A percentile compares a stretch with the other conserved stretches of the same genome.
Conservation (phyloP, 2,888 invertebrate genomes). For the Ceratothoa steindachneri region DNA sequence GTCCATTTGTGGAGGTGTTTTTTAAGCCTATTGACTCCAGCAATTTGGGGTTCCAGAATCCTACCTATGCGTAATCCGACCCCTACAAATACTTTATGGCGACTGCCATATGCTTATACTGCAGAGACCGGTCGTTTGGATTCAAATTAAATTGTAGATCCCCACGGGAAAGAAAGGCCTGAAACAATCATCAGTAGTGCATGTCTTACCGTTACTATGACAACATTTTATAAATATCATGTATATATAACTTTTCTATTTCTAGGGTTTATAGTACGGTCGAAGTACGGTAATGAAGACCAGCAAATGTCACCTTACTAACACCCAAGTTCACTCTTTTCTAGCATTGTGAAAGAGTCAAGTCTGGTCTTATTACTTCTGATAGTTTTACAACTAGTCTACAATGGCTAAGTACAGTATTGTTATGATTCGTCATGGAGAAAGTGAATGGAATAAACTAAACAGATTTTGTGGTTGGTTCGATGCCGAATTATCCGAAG, state of each 20-base stretch:
- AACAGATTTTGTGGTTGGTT: slow-evolving; percentile 73
- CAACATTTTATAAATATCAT: too few species aligned
- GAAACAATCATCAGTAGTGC: too few species aligned
- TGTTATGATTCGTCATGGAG: slow-evolving; percentile 71
- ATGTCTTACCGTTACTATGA: too few species aligned
- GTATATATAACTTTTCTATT: neutral
- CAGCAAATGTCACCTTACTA: neutral
- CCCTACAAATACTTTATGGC: too few species aligned
- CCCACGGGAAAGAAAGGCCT: too few species aligned
- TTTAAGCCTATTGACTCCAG: too few species aligned
- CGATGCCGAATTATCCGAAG: slow-evolving; percentile 65
- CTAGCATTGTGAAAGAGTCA: slow-evolving; percentile 1
- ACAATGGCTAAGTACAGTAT: slow-evolving; percentile 59
- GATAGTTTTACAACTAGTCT: neutral
- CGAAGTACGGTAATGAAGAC: neutral
- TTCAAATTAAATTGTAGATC: too few species aligned
- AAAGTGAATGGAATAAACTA: slow-evolving; percentile 70
- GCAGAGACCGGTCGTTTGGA: too few species aligned
- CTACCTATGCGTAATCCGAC: too few species aligned
- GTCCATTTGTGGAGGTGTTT: too few species aligned
- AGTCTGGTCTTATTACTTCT: neutral
- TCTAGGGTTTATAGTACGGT: neutral
- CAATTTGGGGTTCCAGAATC: too few species aligned
- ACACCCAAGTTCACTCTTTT: neutral
- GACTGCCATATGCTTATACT: too few species aligned